Evolutionary conservation across 2,113 vertebrate genomes (phyloP).

Genomic region (Aix galericulata): DNA sequence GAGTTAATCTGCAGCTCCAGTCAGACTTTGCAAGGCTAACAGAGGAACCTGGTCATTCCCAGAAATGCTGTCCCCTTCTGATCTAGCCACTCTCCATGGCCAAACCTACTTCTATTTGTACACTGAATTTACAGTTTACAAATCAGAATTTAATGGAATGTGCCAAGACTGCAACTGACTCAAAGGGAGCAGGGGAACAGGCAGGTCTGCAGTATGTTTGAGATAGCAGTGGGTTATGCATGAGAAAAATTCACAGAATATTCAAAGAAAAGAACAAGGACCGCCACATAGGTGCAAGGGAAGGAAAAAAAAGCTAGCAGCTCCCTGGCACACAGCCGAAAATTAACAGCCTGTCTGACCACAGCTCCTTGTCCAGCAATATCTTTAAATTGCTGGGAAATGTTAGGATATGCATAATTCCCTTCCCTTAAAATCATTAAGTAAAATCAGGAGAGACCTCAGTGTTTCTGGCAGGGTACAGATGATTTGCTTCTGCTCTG

Average conservation of each 20-base stretch:
- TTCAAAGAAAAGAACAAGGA: background rate
- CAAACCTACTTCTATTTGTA: background rate
- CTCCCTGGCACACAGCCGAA: background rate
- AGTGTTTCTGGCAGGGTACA: background rate
- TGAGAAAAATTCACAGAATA: fast-evolving
- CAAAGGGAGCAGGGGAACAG: background rate
- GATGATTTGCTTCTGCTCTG: background rate
- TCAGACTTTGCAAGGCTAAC: background rate
- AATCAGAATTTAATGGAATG: background rate
- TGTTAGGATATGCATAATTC: background rate
- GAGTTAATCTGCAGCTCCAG: background rate
- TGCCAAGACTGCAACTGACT: background rate
- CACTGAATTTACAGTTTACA: background rate
- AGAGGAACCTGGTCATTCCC: background rate
- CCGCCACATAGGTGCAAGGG: background rate
- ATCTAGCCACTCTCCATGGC: background rate
- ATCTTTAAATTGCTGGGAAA: background rate
- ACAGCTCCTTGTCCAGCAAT: background rate
- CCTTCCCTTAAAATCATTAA: background rate
- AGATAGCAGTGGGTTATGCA: background rate
- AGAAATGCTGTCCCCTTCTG: background rate
- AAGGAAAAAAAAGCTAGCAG: background rate
- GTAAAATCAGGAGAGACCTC: background rate
- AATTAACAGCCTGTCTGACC: background rate
- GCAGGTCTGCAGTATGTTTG: background rate